phyloP scores from a whole-genome alignment of 2,113 vertebrate genomes.

The Megalops atlanticus region DNA sequence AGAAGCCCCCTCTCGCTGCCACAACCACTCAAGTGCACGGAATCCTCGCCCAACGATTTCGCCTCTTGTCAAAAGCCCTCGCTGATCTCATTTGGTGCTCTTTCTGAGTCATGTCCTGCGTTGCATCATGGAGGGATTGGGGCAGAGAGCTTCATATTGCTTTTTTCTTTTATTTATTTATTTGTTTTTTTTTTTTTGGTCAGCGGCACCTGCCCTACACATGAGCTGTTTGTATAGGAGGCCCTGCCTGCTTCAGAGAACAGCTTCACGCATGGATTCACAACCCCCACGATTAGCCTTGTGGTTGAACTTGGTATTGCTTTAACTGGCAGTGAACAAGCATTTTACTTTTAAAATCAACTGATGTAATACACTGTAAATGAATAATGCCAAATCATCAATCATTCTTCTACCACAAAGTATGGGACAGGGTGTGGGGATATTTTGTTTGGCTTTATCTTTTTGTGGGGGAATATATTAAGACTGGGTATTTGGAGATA shows the following conservation, averaged over 20 bases:
- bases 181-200: no score
- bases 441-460: no score
- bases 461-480: no score
- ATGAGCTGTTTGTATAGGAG: not conserved
- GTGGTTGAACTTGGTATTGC: not conserved
- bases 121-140: not conserved
- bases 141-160: not conserved
- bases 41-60: constrained; percentile 5
- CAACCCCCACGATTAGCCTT: not conserved
- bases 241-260: not conserved
- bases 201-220: not conserved
- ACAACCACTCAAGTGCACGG: not conserved
- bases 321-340: not conserved
- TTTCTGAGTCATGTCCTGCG: not conserved
- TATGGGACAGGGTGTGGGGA: no score
- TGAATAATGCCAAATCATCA: no score
- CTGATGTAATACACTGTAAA: not conserved
- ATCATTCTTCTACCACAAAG: no score
- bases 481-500: no score
- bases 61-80: not conserved
- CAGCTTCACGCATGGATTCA: not conserved
- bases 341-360: no score
- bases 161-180: no score
- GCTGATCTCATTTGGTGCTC: not conserved
- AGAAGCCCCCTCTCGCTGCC: not conserved